Evolutionary conservation across 2,113 vertebrate genomes (phyloP), one percentile per base, ranked within the genome.

Genomic region (Leucoraja erinaceus): DNA sequence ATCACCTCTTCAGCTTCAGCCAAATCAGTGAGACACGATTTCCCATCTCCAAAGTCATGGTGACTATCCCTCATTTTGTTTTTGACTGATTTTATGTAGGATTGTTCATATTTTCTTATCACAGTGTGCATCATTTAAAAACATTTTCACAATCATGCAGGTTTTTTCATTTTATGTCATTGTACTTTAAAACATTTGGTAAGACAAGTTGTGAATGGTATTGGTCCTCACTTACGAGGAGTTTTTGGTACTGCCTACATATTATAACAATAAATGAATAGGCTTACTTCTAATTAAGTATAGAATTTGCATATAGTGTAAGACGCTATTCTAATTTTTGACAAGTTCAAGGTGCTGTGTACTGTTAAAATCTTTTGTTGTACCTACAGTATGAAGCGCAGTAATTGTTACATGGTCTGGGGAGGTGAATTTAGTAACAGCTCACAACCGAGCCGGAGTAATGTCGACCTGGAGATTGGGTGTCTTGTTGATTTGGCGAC

Each of bases 381-480:
- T 72, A 12, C 22, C 61, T 18, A 10, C 95, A 99, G 98, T 94
- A 98, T 99, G 95, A 98, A 98, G 94, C 96, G 98, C 90, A 98
- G 98, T 95, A 98, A 98, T 95, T 99, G 98, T 93, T 99, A 98
- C 95, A 98, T 99, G 98, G 98, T 99, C 7, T 98, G 98, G 98
- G 98, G 97, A 0, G 98, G 98, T 0, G 98, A 99, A 94, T 97
- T 98, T 14, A 95, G 97, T 91, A 97, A 95, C 95, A 97, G 95
- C 25, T 96, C 97, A 2, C 98, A 98, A 59, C 98, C 98, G 11
- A 95, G 98, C 31, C 97, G 98, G 95, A 98, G 97, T 94, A 98
- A 98, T 93, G 96, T 96, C 1, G 98, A 99, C 96, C 96, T 98
- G 93, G 96, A 99, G 94, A 96, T 99, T 90, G 98, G 98, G 90